phyloP scores from a whole-genome alignment of 2,797 vertebrate genomes.

The Periophthalmus magnuspinnatus region DNA sequence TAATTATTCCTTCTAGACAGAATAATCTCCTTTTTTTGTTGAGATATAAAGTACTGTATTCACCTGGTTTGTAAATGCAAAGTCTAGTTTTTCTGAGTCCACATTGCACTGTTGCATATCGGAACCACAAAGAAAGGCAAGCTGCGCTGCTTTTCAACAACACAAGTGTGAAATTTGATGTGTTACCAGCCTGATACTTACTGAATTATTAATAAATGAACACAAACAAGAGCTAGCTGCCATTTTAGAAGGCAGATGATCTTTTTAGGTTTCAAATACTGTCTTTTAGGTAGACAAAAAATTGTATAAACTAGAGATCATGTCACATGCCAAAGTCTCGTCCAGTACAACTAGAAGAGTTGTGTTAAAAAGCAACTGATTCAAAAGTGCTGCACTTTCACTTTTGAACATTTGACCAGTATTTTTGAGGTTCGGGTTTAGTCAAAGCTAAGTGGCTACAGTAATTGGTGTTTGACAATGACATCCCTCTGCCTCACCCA shows the following conservation, averaged over 20 bases:
- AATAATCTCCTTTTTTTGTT: too few species aligned
- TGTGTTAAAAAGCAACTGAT: not conserved
- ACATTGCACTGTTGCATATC: not conserved
- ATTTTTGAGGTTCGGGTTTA: slow-evolving; percentile 32
- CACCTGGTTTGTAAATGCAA: not conserved
- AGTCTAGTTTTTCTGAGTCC: not conserved
- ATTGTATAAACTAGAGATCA: not conserved
- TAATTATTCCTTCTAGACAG: too few species aligned
- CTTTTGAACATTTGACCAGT: slow-evolving; percentile 18
- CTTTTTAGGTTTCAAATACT: slow-evolving; percentile 21
- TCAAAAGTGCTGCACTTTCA: slow-evolving; percentile 7
- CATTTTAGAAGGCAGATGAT: slow-evolving; percentile 62
- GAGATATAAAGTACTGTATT: not conserved
- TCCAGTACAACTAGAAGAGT: not conserved
- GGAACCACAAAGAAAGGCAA: slow-evolving; percentile 36
- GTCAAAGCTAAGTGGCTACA: slow-evolving; percentile 51
- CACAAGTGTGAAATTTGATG: slow-evolving; percentile 49
- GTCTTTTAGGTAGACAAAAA: not conserved
- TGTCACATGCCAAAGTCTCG: not conserved
- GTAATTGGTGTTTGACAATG: slow-evolving; percentile 72
- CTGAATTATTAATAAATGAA: slow-evolving; percentile 67
- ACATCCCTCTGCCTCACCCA: slow-evolving; percentile 47
- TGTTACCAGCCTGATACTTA: slow-evolving; percentile 47
- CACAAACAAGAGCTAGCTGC: slow-evolving; percentile 59
- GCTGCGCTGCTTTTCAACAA: slow-evolving; percentile 38